Evolutionary conservation across 2,113 vertebrate species (phyloP).

Genomic region (Macroglossus sobrinus): DNA sequence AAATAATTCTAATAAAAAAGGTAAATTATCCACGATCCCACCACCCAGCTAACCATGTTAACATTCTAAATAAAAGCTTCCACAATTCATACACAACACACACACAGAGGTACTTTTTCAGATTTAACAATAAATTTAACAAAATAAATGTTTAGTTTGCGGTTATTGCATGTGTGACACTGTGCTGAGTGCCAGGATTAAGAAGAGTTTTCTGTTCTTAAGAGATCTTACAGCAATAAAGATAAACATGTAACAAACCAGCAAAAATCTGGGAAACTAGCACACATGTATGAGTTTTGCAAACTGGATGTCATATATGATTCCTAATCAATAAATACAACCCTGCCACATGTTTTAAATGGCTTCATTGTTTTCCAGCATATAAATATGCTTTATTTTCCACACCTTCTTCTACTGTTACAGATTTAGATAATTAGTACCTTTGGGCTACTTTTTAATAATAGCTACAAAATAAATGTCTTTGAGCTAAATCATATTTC

Average conservation of each 20-base stretch:
- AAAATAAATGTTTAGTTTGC: background rate
- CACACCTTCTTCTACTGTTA: background rate
- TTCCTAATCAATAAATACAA: background rate
- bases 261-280: background rate
- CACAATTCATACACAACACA: too few relatives aligned
- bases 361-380: background rate
- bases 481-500: background rate
- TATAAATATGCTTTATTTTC: background rate
- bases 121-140: background rate
- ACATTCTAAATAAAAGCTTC: background rate
- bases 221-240: background rate
- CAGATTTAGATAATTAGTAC: background rate
- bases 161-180: background rate
- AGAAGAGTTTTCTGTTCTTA: background rate
- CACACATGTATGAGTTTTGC: too few relatives aligned
- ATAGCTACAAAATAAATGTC: background rate
- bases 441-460: background rate
- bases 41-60: background rate
- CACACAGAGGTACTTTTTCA: background rate
- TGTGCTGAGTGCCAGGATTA: background rate
- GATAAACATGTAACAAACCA: background rate
- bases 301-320: background rate
- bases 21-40: background rate
- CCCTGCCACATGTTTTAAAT: background rate
- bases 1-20: background rate